Conservation (phyloP, 2,888 invertebrate species). For the Branchellion lobata region DNA sequence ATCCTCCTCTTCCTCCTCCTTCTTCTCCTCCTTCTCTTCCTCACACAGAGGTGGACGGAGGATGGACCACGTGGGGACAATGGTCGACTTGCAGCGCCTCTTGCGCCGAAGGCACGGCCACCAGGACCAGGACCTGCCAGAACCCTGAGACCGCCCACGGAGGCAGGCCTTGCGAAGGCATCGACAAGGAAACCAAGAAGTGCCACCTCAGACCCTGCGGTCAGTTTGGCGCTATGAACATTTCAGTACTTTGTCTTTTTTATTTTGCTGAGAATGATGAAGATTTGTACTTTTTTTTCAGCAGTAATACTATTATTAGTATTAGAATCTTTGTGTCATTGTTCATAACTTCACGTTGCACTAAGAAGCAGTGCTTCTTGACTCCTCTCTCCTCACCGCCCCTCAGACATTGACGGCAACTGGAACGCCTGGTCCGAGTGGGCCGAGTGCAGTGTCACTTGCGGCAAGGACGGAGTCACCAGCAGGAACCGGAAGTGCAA, state of each 20-base stretch:
- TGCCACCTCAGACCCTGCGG: conserved; percentile 45
- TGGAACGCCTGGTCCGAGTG: conserved; percentile 50
- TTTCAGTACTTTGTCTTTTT: too few relatives aligned
- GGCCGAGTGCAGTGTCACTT: conserved; percentile 49
- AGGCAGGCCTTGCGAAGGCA: conserved; percentile 46
- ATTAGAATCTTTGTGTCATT: not conserved
- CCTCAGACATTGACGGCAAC: conserved; percentile 44
- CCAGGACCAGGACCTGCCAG: conserved; percentile 45
- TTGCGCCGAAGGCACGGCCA: conserved; percentile 45
- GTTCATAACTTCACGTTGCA: not conserved
- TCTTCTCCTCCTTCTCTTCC: too few relatives aligned
- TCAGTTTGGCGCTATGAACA: conserved; percentile 20
- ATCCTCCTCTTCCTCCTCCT: too few relatives aligned
- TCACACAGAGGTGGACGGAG: conserved; percentile 48
- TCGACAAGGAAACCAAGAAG: conserved; percentile 20
- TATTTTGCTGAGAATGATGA: too few relatives aligned
- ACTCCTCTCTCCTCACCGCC: too few relatives aligned
- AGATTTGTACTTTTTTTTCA: not conserved
- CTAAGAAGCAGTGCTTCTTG: too few relatives aligned
- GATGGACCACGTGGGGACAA: conserved; percentile 49
- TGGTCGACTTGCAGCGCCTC: conserved; percentile 50
- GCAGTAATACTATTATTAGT: not conserved
- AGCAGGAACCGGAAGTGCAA: conserved; percentile 43
- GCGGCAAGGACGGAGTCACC: conserved; percentile 45
- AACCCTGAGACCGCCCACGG: conserved; percentile 42